phyloP scores from a whole-genome alignment of 2,888 invertebrate species.

The Itoplectis maculator region DNA sequence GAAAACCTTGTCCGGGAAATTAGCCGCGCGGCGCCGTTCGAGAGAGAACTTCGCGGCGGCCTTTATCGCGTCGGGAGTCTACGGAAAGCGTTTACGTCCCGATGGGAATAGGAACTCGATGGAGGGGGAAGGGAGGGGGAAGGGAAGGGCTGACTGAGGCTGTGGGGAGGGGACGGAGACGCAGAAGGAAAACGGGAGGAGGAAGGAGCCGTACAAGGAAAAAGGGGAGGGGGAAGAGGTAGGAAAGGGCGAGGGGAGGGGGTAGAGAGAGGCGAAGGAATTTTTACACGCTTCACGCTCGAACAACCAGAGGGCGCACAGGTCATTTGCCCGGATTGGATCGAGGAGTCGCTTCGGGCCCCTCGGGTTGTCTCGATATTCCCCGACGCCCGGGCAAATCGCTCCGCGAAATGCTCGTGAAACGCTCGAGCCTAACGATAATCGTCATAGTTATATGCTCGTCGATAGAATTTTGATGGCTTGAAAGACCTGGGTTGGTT shows the following conservation, averaged over 20 bases:
- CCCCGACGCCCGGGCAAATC: slow-evolving; percentile 17
- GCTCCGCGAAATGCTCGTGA: slow-evolving; percentile 1
- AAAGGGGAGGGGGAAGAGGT: no score
- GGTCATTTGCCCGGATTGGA: slow-evolving; percentile 52
- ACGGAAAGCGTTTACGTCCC: not conserved
- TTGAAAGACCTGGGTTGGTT: not conserved
- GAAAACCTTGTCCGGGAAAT: slow-evolving; percentile 22
- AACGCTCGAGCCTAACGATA: slow-evolving; percentile 42
- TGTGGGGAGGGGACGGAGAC: no score
- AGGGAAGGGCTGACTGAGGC: no score
- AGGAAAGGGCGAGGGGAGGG: no score
- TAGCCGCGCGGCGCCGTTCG: slow-evolving; percentile 21
- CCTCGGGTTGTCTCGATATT: slow-evolving; percentile 7
- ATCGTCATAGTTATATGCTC: slow-evolving; percentile 29
- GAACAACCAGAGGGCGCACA: slow-evolving; percentile 29
- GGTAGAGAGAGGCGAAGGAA: slow-evolving; percentile 17
- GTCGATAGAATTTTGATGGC: slow-evolving; percentile 46
- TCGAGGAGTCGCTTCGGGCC: slow-evolving; percentile 14
- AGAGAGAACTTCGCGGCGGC: not conserved
- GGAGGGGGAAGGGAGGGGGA: no score
- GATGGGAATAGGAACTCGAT: slow-evolving; percentile 1
- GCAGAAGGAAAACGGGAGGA: no score
- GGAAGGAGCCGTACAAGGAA: no score
- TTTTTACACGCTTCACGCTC: slow-evolving; percentile 52
- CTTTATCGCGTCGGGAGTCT: not conserved